These are phyloP conservation scores for Dichetophora obliterata DNA, from an alignment of 2,888 invertebrate species.

Conservation along the genomic window DNA sequence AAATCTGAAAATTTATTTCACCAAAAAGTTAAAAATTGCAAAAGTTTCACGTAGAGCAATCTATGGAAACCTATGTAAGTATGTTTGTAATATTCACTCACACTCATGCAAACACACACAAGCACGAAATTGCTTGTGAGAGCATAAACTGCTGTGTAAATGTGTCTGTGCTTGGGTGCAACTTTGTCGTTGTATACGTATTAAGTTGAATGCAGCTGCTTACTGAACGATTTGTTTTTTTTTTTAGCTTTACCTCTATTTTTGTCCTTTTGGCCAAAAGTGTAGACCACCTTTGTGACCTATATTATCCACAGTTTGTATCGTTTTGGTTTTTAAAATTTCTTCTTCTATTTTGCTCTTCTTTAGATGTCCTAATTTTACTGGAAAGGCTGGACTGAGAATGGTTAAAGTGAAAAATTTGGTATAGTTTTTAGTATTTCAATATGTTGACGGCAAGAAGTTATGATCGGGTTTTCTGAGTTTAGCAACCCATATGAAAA, in stretches of 20 bases:
- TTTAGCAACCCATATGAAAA: no score
- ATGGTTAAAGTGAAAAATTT: no score
- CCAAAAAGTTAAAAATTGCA: conserved; percentile 35
- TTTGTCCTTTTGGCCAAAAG: background rate
- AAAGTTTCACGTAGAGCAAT: conserved; percentile 25
- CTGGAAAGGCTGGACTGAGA: no score
- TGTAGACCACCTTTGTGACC: conserved; percentile 20
- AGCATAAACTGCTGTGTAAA: background rate
- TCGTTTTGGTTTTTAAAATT: background rate
- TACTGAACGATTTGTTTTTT: background rate
- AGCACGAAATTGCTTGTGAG: background rate
- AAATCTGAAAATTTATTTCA: conserved; percentile 35
- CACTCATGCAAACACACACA: background rate
- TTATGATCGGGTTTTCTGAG: no score
- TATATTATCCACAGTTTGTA: conserved; percentile 3
- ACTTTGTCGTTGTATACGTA: conserved; percentile 6
- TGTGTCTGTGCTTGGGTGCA: conserved; percentile 3
- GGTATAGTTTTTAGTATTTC: no score
- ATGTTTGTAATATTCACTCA: background rate
- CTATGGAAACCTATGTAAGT: conserved; percentile 2
- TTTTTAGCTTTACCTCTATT: background rate
- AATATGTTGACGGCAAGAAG: no score
- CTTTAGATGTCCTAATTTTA: no score
- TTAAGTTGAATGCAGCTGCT: conserved; percentile 11
- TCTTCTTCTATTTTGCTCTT: background rate